These are phyloP conservation scores for Parus major DNA, from an alignment of 2,113 vertebrate species.

Conservation along the genomic window DNA sequence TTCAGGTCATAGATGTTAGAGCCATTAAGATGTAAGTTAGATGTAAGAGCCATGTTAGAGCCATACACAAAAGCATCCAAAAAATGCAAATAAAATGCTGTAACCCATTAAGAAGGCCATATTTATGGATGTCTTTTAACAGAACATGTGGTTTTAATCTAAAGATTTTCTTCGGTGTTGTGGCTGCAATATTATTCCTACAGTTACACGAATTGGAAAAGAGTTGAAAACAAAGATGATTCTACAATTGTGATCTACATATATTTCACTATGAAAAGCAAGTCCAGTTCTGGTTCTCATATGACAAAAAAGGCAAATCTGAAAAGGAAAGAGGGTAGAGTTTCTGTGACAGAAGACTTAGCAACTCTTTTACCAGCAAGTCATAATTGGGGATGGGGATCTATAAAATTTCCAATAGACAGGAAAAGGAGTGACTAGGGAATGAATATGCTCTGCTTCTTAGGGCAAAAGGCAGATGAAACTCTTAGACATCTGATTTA, in stretches of 20 bases:
- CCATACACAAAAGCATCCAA: neutral
- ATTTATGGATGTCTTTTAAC: neutral
- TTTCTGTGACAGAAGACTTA: neutral
- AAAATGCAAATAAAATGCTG: neutral
- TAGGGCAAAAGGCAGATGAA: neutral
- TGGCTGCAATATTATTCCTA: neutral
- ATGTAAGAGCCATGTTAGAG: neutral
- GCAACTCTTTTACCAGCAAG: neutral
- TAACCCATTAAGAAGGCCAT: neutral
- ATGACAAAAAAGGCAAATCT: neutral
- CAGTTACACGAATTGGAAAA: neutral
- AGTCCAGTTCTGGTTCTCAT: neutral
- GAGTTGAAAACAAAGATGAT: neutral
- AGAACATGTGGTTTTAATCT: neutral
- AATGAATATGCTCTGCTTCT: neutral
- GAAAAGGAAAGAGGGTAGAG: neutral
- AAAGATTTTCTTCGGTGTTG: neutral
- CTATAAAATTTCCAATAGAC: neutral
- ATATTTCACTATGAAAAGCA: neutral
- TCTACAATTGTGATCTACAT: neutral
- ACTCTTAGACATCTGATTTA: neutral
- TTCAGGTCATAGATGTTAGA: neutral
- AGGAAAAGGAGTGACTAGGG: neutral
- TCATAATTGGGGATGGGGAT: fast-evolving
- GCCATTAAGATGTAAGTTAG: no score